A percentile compares a stretch with the other conserved stretches of the same genome.
phyloP scores from a whole-genome alignment of 2,113 vertebrate species.

The Psilopsiagon aurifrons region DNA sequence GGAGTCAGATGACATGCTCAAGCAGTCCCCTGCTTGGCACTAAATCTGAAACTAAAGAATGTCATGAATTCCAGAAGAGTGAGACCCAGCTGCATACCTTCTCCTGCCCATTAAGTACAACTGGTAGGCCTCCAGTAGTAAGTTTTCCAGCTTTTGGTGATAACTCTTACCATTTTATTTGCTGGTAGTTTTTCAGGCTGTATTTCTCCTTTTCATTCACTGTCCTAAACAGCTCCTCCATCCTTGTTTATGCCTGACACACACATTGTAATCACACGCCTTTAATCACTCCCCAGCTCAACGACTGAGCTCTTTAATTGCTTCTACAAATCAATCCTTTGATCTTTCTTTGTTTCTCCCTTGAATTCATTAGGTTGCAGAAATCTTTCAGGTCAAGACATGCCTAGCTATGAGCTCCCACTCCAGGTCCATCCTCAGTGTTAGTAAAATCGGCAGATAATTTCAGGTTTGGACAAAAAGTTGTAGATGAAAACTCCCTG shows the following conservation, averaged over 20 bases:
- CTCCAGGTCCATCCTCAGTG: neutral
- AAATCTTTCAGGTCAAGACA: neutral
- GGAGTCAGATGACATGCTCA: neutral
- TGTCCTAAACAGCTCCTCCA: neutral
- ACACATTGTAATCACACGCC: neutral
- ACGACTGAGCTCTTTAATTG: neutral
- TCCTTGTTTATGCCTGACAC: neutral
- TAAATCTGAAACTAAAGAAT: neutral
- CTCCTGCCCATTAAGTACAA: neutral
- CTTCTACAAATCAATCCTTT: neutral
- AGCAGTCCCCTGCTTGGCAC: neutral
- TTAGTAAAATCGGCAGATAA: neutral
- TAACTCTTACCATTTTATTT: neutral
- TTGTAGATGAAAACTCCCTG: neutral
- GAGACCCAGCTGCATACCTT: neutral
- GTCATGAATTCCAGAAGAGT: neutral
- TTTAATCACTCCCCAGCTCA: neutral
- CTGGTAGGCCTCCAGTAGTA: neutral
- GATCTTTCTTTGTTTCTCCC: neutral
- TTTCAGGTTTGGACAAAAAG: neutral
- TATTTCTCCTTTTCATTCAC: neutral
- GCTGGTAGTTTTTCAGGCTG: neutral
- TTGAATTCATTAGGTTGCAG: constrained; percentile 4
- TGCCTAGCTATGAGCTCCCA: neutral
- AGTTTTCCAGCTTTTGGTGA: neutral